phyloP scores from a whole-genome alignment of 2,113 vertebrate genomes.

The Myocastor coypus region DNA sequence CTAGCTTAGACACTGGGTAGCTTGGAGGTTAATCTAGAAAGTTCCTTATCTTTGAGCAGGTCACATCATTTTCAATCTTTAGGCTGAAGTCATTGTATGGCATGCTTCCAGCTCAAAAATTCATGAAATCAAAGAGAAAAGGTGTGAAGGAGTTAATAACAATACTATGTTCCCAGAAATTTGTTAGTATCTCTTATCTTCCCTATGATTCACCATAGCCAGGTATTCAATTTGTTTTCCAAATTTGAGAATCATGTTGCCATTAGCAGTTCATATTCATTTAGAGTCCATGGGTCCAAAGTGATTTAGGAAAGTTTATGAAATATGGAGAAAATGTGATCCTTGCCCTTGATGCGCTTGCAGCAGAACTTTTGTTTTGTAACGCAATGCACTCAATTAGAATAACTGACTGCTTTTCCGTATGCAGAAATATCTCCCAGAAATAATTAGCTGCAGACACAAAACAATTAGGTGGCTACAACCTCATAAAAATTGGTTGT shows the following conservation, averaged over 20 bases:
- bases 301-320: conserved; percentile 58
- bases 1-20: background rate
- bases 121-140: background rate
- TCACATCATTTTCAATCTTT: background rate
- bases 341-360: conserved; percentile 59
- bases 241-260: conserved; percentile 1
- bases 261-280: conserved; percentile 49
- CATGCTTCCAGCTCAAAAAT: background rate
- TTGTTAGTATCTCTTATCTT: background rate
- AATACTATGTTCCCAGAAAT: background rate
- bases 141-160: background rate
- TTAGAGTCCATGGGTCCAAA: conserved; percentile 39
- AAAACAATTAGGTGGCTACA: conserved; percentile 80
- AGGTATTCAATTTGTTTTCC: background rate
- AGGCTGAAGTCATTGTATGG: background rate
- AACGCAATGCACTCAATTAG: conserved; percentile 56
- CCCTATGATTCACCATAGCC: background rate
- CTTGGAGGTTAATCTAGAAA: background rate
- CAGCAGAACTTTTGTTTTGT: conserved; percentile 71
- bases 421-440: conserved; percentile 75
- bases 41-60: background rate
- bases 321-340: conserved; percentile 61
- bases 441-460: conserved; percentile 81
- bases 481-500: conserved; percentile 77
- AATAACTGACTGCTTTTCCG: conserved; percentile 59